phyloP scores from a whole-genome alignment of 2,888 invertebrate species.

The Thysanoteuthis rhombus region DNA sequence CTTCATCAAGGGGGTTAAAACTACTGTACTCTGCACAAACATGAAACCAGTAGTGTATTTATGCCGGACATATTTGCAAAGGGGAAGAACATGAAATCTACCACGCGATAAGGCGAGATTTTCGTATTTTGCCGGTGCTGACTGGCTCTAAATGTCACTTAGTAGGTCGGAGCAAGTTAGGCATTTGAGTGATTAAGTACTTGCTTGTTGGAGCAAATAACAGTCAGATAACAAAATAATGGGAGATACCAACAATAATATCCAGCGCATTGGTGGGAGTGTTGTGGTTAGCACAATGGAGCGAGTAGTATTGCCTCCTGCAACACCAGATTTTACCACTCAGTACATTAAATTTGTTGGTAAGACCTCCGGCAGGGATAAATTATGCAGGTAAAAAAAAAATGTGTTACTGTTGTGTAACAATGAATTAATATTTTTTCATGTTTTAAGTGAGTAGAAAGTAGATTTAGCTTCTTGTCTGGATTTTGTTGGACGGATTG shows the following conservation, averaged over 20 bases:
- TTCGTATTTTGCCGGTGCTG: not conserved
- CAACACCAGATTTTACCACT: conserved; percentile 45
- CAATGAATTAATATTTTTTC: too few species aligned
- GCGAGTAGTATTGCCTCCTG: not conserved
- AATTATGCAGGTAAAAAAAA: conserved; percentile 55
- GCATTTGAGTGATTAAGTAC: not conserved
- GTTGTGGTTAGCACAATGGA: not conserved
- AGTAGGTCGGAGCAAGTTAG: not conserved
- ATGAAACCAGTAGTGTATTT: too few species aligned
- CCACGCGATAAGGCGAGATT: not conserved
- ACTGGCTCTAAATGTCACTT: not conserved
- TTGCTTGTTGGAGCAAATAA: not conserved
- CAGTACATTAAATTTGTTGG: conserved; percentile 58
- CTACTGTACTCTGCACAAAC: too few species aligned
- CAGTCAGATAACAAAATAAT: not conserved
- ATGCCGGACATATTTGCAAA: not conserved
- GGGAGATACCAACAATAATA: not conserved
- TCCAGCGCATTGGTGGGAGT: not conserved
- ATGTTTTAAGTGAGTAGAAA: too few species aligned
- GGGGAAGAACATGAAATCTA: not conserved
- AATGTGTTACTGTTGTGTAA: too few species aligned
- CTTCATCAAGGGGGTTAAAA: too few species aligned
- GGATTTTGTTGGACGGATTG: too few species aligned
- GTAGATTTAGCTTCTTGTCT: too few species aligned
- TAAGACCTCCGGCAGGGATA: conserved; percentile 60